phyloP scores from a whole-genome alignment of 2,888 invertebrate species.

The Hypercompe scribonia region DNA sequence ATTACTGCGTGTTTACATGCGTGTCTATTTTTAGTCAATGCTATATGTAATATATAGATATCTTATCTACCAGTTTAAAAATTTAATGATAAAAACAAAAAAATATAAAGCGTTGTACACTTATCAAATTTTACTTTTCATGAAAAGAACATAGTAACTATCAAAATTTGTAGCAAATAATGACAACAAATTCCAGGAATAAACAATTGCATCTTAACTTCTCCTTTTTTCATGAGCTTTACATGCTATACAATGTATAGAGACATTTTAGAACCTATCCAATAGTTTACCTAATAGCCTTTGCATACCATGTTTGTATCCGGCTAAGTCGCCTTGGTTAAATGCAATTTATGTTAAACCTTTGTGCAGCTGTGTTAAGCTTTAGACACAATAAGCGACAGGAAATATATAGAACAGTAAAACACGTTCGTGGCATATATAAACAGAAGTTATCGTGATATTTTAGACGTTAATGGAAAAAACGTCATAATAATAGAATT shows the following conservation, averaged over 20 bases:
- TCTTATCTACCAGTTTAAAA: too few relatives aligned
- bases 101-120: too few relatives aligned
- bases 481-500: not conserved
- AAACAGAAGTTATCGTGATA: not conserved
- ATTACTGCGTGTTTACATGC: too few relatives aligned
- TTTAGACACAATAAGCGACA: slow-evolving; percentile 30
- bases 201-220: not conserved
- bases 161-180: not conserved
- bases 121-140: not conserved
- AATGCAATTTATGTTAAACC: slow-evolving; percentile 52
- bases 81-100: too few relatives aligned
- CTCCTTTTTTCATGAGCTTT: too few relatives aligned
- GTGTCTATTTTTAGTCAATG: too few relatives aligned
- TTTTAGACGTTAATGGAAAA: not conserved
- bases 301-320: slow-evolving; percentile 53
- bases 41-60: too few relatives aligned
- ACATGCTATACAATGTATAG: not conserved
- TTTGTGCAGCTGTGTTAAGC: slow-evolving; percentile 53
- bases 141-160: not conserved
- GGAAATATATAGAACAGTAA: not conserved
- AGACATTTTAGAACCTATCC: slow-evolving; percentile 15
- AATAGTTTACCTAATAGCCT: slow-evolving; percentile 29
- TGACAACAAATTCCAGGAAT: not conserved
- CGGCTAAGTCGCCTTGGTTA: slow-evolving; percentile 63
- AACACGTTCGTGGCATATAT: not conserved